Evolutionary conservation across 2,888 invertebrate genomes (phyloP), one percentile per base, ranked within the genome.

Genomic region (Creontiades dilutus): DNA sequence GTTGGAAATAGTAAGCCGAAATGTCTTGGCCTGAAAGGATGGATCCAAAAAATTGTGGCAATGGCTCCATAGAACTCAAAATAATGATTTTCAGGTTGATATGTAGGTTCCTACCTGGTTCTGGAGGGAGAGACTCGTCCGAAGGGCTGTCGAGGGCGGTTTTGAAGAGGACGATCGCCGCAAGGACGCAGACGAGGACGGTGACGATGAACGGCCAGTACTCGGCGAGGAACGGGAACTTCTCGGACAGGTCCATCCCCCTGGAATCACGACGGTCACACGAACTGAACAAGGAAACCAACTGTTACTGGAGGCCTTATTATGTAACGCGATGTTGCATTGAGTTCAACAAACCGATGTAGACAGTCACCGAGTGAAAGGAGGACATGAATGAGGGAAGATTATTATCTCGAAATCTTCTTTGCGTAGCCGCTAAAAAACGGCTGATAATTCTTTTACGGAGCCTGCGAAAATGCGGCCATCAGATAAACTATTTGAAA

Each of bases 131-230:
- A 19, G 90, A 90, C 48, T 91, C 91, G 84, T 90, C 90, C 0
- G 84, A 68, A 61, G 90, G 86, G 75, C 82, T 19, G 46, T 90
- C 91, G 13, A 92, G 81, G 11, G 91, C 90, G 19, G 91, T 91
- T 52, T 91, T 91, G 89, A 92, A 92, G 23, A 92, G 90, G 68
- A 92, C 91, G 28, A 92, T 90, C 9, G 92, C 92, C 0, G 92
- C 92, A 52, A 93, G 61, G 90, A 92, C 93, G 61, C 93, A 92
- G 1, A 93, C 86, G 19, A 93, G 75, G 16, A 92, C 92, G 11
- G 93, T 91, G 1, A 93, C 90, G 86, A 94, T 91, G 91, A 93
- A 93, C 47, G 93, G 92, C 93, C 94, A 93, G 90, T 94, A 93
- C 88, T 93, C 93, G 48, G 92, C 92, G 91, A 93, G 93, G 92